Evolutionary conservation across 2,113 vertebrate species (phyloP).

Genomic region (Bos taurus): ARS-UCD2.0 NC_037335.1:18284001-18284500

Average conservation of each 20-base stretch:
- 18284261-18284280: not conserved
- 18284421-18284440: not conserved
- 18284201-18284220: not conserved
- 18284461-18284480: not conserved
- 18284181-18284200: not conserved
- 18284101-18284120: not conserved
- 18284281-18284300: not conserved
- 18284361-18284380: not conserved
- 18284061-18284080: not conserved
- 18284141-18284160: not conserved
- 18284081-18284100: not conserved
- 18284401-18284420: not conserved
- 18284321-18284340: not conserved
- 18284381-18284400: not conserved
- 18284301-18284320: not conserved
- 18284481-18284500: not conserved
- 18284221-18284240: rapidly evolving
- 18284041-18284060: not conserved
- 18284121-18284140: not conserved
- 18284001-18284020: not conserved
- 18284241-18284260: not conserved
- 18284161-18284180: not conserved
- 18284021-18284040: not conserved
- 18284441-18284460: not conserved
- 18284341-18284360: not conserved